Conservation (phyloP, 2,797 vertebrate species). For the Lycodopsis pacificus region DNA sequence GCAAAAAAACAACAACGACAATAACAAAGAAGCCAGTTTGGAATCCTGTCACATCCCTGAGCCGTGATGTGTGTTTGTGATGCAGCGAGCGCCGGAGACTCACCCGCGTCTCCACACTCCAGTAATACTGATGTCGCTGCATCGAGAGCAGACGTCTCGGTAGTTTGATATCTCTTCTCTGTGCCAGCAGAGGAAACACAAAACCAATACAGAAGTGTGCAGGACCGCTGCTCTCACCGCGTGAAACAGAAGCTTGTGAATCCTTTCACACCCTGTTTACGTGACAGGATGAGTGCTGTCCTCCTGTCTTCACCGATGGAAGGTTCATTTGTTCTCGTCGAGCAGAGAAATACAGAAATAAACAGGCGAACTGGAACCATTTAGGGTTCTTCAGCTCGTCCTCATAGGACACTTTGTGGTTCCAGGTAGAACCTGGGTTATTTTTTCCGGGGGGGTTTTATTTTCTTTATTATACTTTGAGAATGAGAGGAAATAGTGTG, state of each 20-base stretch:
- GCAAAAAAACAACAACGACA: not conserved
- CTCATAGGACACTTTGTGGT: not conserved
- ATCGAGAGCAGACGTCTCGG: conserved; percentile 52
- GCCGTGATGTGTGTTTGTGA: conserved; percentile 36
- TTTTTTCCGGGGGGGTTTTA: too few relatives aligned
- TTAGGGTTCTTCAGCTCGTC: not conserved
- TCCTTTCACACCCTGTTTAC: conserved; percentile 40
- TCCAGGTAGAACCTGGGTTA: too few relatives aligned
- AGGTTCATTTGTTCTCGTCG: not conserved
- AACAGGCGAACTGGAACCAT: too few relatives aligned
- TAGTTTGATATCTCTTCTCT: conserved; percentile 48
- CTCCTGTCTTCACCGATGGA: not conserved
- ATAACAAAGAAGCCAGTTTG: conserved; percentile 7
- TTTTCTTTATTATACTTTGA: too few relatives aligned
- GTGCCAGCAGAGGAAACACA: conserved; percentile 43
- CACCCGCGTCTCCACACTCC: conserved; percentile 39
- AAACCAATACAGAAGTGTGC: conserved; percentile 18
- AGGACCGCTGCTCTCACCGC: conserved; percentile 9
- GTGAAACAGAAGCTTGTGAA: conserved; percentile 14
- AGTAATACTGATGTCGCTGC: conserved; percentile 66
- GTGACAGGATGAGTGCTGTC: conserved; percentile 25
- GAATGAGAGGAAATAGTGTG: too few relatives aligned
- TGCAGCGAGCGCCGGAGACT: conserved; percentile 38
- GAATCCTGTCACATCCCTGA: conserved; percentile 38
- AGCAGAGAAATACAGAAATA: too few relatives aligned